These are phyloP conservation scores for Thinocorus orbignyianus DNA, from an alignment of 2,113 vertebrate genomes.

Conservation along the genomic window DNA sequence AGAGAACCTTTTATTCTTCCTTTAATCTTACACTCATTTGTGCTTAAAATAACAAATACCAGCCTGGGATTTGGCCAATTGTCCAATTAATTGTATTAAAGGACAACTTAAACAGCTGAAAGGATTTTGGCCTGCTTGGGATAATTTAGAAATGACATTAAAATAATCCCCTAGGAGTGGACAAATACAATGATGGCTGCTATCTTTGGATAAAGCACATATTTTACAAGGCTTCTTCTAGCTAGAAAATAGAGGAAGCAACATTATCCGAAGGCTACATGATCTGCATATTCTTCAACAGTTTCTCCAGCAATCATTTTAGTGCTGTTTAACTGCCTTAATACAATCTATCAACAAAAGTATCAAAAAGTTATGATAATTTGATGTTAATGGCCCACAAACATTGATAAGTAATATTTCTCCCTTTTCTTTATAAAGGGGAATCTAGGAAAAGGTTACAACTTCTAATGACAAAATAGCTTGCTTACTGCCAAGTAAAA, in stretches of 20 bases:
- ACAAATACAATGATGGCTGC: background rate
- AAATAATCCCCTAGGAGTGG: background rate
- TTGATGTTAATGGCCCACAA: background rate
- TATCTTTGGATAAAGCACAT: background rate
- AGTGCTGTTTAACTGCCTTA: background rate
- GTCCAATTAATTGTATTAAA: background rate
- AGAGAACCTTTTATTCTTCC: background rate
- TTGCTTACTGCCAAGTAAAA: background rate
- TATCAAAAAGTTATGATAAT: background rate
- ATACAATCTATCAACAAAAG: rapidly evolving
- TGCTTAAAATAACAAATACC: background rate
- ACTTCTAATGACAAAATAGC: background rate
- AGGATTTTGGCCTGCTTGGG: background rate
- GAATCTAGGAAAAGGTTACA: background rate
- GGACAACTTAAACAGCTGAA: background rate
- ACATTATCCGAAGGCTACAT: background rate
- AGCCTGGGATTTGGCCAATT: background rate
- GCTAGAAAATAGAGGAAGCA: background rate
- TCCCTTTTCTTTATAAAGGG: background rate
- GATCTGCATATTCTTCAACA: background rate
- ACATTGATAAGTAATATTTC: background rate
- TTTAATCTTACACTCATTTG: background rate
- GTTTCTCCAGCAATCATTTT: background rate
- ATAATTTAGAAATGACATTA: background rate
- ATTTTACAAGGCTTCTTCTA: background rate